These are phyloP conservation scores for Poeciliopsis retropinna DNA, from an alignment of 2,113 vertebrate species.

Conservation along the genomic window DNA sequence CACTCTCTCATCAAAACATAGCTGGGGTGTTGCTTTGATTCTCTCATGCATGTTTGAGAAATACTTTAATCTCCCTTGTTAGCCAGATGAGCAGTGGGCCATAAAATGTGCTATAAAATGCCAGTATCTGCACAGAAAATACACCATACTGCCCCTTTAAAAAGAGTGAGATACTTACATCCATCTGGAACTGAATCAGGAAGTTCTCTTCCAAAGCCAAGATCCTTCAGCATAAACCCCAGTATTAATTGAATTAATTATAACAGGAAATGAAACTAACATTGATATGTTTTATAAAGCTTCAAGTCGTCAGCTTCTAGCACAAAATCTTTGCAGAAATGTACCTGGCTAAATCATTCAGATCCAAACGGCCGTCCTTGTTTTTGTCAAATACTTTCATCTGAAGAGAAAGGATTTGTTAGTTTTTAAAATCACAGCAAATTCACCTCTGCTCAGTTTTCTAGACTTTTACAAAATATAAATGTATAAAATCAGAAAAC, in stretches of 20 bases:
- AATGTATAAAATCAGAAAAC: not conserved
- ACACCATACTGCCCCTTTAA: not conserved
- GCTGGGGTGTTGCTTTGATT: too few species aligned
- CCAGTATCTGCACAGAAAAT: too few species aligned
- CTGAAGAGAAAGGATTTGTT: conserved; percentile 71
- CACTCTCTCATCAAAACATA: too few species aligned
- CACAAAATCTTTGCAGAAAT: not conserved
- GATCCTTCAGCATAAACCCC: conserved; percentile 80
- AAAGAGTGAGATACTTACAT: conserved; percentile 82
- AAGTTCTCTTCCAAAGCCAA: conserved; percentile 95
- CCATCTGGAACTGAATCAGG: conserved; percentile 93
- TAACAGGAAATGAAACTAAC: not conserved
- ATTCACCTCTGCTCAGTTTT: not conserved
- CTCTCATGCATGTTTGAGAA: too few species aligned
- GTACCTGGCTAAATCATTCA: conserved; percentile 94
- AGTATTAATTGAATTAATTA: not conserved
- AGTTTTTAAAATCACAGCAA: not conserved
- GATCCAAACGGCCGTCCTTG: conserved; percentile 92
- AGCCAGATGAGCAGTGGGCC: too few species aligned
- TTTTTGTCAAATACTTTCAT: conserved; percentile 99
- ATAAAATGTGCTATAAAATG: too few species aligned
- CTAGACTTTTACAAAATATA: not conserved
- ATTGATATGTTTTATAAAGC: not conserved
- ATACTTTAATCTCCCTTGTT: too few species aligned
- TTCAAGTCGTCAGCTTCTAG: not conserved